Evolutionary conservation across 2,797 vertebrate species (phyloP).

Genomic region (Furcifer pardalis): DNA sequence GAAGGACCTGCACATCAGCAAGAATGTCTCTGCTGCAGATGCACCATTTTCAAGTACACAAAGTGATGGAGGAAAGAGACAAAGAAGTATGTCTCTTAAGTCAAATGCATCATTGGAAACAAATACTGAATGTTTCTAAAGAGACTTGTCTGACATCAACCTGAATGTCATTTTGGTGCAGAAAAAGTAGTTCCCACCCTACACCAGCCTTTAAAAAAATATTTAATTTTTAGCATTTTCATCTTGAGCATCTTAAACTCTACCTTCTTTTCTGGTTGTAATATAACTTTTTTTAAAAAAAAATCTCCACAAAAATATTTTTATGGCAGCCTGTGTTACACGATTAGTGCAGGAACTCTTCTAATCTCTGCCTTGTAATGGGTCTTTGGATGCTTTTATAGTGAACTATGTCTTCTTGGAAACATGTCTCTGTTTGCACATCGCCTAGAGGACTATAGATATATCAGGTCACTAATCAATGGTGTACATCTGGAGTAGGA

Average conservation of each 20-base stretch:
- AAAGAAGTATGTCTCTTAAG: too few relatives aligned
- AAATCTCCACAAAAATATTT: background rate
- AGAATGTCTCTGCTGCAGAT: too few relatives aligned
- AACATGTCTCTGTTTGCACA: background rate
- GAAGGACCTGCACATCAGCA: too few relatives aligned
- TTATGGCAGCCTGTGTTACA: background rate
- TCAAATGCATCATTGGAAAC: too few relatives aligned
- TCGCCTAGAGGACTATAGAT: background rate
- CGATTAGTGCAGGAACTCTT: background rate
- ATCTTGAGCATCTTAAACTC: background rate
- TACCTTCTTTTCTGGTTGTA: background rate
- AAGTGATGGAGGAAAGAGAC: too few relatives aligned
- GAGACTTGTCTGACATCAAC: too few relatives aligned
- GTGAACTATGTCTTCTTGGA: background rate
- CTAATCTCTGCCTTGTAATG: background rate
- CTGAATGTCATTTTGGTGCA: background rate
- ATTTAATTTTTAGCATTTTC: background rate
- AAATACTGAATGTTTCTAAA: background rate
- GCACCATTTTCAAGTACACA: too few relatives aligned
- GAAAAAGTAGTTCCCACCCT: too few relatives aligned
- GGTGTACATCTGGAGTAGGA: background rate
- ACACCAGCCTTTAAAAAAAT: background rate
- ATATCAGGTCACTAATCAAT: background rate
- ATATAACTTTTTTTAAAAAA: too few relatives aligned
- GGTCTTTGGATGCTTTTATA: background rate